Evolutionary conservation across 1,140 invertebrate genomes (phyloP).

Genomic region (Drosophila chauvacae): DNA sequence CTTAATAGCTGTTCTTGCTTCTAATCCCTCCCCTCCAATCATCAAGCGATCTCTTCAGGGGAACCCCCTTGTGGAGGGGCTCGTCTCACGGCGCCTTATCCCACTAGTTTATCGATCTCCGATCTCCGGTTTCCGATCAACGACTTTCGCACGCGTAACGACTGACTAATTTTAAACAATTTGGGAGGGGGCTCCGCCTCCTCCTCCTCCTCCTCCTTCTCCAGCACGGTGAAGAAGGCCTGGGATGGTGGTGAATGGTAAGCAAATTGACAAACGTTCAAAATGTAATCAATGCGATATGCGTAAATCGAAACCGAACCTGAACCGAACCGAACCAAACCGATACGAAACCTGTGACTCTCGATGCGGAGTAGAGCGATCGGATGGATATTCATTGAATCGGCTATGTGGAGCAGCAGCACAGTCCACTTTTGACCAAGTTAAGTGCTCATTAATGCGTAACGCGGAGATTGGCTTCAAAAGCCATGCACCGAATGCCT

Average conservation of each 20-base stretch:
- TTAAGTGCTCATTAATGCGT: constrained; percentile 84
- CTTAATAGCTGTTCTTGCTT: too few species aligned
- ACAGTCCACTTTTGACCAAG: constrained; percentile 78
- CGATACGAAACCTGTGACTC: constrained; percentile 31
- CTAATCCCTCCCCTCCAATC: neutral
- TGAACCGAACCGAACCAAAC: constrained; percentile 12
- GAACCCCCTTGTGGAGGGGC: constrained; percentile 16
- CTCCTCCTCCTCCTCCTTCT: neutral
- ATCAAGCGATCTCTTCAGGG: neutral
- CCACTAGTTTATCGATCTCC: constrained; percentile 23
- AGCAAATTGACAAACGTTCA: constrained; percentile 81
- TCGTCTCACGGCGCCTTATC: constrained; percentile 14
- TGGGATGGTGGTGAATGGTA: constrained; percentile 44
- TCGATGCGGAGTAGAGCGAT: constrained; percentile 18
- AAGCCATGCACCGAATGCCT: constrained; percentile 79
- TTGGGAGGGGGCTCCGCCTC: constrained; percentile 6
- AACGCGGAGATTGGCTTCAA: constrained; percentile 83
- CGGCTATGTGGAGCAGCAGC: constrained; percentile 61
- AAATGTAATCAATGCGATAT: constrained; percentile 82
- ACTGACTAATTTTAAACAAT: constrained; percentile 71
- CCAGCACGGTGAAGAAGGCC: neutral
- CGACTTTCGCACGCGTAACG: constrained; percentile 77
- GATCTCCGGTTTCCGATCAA: neutral
- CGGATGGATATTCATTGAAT: constrained; percentile 30
- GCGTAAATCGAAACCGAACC: constrained; percentile 64